Conservation (phyloP, 2,113 vertebrate species). For the Etheostoma spectabile region DNA sequence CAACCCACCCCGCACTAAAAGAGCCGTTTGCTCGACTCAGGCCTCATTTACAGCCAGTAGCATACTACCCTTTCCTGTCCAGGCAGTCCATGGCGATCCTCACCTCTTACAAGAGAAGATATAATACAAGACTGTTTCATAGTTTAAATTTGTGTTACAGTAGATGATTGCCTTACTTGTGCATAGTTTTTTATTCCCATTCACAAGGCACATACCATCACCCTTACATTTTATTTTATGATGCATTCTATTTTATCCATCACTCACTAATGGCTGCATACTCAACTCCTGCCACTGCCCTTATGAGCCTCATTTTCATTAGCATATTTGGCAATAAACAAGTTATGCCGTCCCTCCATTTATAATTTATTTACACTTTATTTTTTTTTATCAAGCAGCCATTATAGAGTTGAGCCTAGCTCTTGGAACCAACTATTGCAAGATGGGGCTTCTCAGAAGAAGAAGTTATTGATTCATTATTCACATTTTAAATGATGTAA, state of each 20-base stretch:
- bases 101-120: not conserved
- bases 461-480: constrained; percentile 64
- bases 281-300: constrained; percentile 25
- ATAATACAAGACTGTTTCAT: not conserved
- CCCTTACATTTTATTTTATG: constrained; percentile 49
- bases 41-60: constrained; percentile 22
- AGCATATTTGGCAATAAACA: constrained; percentile 71
- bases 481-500: constrained; percentile 67
- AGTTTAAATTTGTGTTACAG: constrained; percentile 26
- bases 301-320: constrained; percentile 50
- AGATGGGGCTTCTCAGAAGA: constrained; percentile 5
- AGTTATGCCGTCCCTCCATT: constrained; percentile 58
- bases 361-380: constrained; percentile 62
- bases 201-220: constrained; percentile 22
- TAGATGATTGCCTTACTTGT: constrained; percentile 1
- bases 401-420: constrained; percentile 34
- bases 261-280: constrained; percentile 49
- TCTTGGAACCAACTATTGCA: constrained; percentile 11
- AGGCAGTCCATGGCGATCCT: not conserved
- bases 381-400: constrained; percentile 32
- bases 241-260: constrained; percentile 44
- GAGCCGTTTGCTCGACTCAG: constrained; percentile 29
- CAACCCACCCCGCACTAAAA: not conserved
- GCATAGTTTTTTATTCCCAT: constrained; percentile 1
- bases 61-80: constrained; percentile 39